phyloP scores from a whole-genome alignment of 1,140 invertebrate genomes.

The Ephestia elutella region DNA sequence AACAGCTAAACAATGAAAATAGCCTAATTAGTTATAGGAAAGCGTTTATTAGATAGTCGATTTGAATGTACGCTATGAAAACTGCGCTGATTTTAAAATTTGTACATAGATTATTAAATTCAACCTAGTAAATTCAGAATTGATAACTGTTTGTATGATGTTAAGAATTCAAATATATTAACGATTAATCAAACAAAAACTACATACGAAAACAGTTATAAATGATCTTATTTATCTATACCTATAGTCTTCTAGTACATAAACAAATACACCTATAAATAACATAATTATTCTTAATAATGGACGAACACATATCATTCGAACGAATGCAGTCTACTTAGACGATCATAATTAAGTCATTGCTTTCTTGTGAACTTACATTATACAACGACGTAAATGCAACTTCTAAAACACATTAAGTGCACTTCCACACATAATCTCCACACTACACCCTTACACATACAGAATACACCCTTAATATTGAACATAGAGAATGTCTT shows the following conservation, averaged over 20 bases:
- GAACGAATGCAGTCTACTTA: constrained; percentile 69
- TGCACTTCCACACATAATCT: constrained; percentile 48
- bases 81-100: constrained; percentile 17
- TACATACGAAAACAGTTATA: constrained; percentile 20
- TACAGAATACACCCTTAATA: background rate
- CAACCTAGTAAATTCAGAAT: background rate
- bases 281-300: constrained; percentile 63
- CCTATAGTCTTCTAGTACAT: constrained; percentile 48
- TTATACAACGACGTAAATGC: constrained; percentile 46
- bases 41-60: constrained; percentile 29
- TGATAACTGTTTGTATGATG: background rate
- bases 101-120: constrained; percentile 38
- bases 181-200: background rate
- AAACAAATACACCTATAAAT: constrained; percentile 59
- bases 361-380: constrained; percentile 52
- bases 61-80: constrained; percentile 29
- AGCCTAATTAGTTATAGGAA: constrained; percentile 34
- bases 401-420: constrained; percentile 50
- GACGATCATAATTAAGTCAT: constrained; percentile 55
- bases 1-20: constrained; percentile 58
- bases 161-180: background rate
- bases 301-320: constrained; percentile 73
- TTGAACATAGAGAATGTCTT: background rate
- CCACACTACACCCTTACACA: background rate
- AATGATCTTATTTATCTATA: constrained; percentile 28